These are phyloP conservation scores for Danio jaintianensis DNA, from an alignment of 2,797 vertebrate species.

Conservation along the genomic window DNA sequence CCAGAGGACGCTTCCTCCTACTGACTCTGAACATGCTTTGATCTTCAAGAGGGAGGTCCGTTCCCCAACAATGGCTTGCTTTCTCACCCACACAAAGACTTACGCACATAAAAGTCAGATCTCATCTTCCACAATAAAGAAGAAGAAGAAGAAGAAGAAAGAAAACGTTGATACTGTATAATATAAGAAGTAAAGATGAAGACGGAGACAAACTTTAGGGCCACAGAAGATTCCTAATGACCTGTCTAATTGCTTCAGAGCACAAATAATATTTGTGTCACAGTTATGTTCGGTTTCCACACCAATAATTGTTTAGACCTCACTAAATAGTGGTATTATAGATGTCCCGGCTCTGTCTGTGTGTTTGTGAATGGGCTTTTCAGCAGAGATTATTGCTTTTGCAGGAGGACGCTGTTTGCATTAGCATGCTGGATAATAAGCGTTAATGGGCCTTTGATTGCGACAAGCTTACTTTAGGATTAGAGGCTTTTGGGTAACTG, in stretches of 20 bases:
- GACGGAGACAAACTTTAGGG: neutral
- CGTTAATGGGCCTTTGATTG: constrained; percentile 13
- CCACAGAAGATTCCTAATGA: constrained; percentile 20
- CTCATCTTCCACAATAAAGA: neutral
- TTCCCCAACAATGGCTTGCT: neutral
- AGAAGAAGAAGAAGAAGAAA: neutral
- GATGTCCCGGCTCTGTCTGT: constrained; percentile 29
- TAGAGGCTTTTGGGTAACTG: neutral
- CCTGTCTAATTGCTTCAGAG: constrained; percentile 20
- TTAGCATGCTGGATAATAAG: constrained; percentile 17
- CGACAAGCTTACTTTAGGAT: constrained; percentile 16
- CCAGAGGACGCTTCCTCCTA: constrained; percentile 7
- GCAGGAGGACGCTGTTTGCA: neutral
- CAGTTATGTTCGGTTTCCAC: constrained; percentile 1
- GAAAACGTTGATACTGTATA: neutral
- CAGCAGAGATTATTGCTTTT: constrained; percentile 8
- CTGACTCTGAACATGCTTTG: constrained; percentile 12
- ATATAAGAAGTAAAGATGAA: neutral
- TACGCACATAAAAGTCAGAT: neutral
- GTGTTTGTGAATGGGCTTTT: constrained; percentile 26
- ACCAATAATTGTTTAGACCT: constrained; percentile 15
- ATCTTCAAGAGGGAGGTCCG: constrained; percentile 24
- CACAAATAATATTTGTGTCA: constrained; percentile 22
- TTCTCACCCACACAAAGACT: neutral
- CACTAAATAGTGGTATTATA: constrained; percentile 19